Conservation (phyloP, 2,888 invertebrate genomes). For the Tigriopus californicus region DNA sequence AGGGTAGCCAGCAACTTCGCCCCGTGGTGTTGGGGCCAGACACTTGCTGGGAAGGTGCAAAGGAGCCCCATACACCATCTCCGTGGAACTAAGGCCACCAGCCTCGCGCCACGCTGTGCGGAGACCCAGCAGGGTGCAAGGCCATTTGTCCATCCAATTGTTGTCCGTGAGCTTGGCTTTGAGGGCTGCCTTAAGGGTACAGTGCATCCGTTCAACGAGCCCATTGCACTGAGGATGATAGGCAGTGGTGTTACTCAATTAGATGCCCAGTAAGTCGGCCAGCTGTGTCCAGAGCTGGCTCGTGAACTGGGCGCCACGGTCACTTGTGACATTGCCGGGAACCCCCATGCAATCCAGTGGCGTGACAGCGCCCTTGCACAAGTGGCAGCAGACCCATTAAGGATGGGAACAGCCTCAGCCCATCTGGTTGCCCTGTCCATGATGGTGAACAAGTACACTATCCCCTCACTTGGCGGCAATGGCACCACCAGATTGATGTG, state of each 20-base stretch:
- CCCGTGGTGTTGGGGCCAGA: too few species aligned
- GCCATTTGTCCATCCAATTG: too few species aligned
- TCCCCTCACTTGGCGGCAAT: constrained; percentile 1
- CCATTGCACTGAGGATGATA: constrained; percentile 1
- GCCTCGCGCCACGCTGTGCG: too few species aligned
- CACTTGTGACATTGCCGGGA: not conserved
- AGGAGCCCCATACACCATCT: too few species aligned
- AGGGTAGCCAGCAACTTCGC: too few species aligned
- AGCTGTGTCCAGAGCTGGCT: not conserved
- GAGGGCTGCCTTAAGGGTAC: too few species aligned
- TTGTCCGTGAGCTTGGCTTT: not conserved
- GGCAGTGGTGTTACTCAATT: not conserved
- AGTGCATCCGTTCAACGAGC: not conserved
- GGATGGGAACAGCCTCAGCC: constrained; percentile 2
- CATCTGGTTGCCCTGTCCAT: constrained; percentile 6
- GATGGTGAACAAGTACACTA: constrained; percentile 2
- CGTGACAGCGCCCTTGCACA: constrained; percentile 17
- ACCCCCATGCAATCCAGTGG: not conserved
- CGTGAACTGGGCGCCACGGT: not conserved
- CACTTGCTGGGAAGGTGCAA: too few species aligned
- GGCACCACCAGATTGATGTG: constrained; percentile 6
- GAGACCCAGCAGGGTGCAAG: too few species aligned
- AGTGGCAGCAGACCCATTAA: constrained; percentile 22
- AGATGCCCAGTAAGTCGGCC: not conserved
- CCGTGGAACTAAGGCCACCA: too few species aligned